phyloP scores from a whole-genome alignment of 2,113 vertebrate genomes.

The Ailuropoda melanoleuca region DNA sequence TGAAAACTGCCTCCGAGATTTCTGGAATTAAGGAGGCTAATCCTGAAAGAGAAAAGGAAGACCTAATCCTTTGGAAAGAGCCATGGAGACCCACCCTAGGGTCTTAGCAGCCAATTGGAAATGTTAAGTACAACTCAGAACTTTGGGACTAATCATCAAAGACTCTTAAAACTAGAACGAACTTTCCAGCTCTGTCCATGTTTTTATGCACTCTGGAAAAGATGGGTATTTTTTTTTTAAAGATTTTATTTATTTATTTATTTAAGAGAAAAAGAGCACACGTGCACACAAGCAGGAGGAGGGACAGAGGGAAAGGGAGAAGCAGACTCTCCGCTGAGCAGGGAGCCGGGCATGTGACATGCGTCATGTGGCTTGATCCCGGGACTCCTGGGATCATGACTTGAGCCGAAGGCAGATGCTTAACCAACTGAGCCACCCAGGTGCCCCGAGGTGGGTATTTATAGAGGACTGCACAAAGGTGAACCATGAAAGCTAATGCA shows the following conservation, averaged over 20 bases:
- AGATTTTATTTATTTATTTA: too few species aligned
- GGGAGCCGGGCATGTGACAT: too few species aligned
- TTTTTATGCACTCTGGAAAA: neutral
- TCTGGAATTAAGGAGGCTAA: neutral
- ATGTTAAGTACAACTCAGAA: neutral
- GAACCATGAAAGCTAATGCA: neutral
- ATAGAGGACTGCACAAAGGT: neutral
- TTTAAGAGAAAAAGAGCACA: too few species aligned
- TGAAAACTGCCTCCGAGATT: neutral
- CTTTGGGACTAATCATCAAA: neutral
- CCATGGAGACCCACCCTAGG: neutral
- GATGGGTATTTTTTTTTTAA: neutral
- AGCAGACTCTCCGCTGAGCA: too few species aligned
- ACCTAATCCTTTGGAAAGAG: neutral
- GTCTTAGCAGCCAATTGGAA: neutral
- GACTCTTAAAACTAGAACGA: neutral
- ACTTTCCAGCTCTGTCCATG: neutral
- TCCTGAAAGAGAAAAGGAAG: neutral
- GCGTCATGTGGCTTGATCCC: too few species aligned
- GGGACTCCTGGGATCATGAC: too few species aligned
- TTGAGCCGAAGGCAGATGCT: too few species aligned
- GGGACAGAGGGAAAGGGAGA: too few species aligned
- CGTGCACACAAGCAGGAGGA: too few species aligned
- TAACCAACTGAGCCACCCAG: too few species aligned
- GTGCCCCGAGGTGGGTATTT: neutral